These are phyloP conservation scores for Cossypha niveicapilla DNA, from an alignment of 2,797 vertebrate genomes.

Conservation along the genomic window DNA sequence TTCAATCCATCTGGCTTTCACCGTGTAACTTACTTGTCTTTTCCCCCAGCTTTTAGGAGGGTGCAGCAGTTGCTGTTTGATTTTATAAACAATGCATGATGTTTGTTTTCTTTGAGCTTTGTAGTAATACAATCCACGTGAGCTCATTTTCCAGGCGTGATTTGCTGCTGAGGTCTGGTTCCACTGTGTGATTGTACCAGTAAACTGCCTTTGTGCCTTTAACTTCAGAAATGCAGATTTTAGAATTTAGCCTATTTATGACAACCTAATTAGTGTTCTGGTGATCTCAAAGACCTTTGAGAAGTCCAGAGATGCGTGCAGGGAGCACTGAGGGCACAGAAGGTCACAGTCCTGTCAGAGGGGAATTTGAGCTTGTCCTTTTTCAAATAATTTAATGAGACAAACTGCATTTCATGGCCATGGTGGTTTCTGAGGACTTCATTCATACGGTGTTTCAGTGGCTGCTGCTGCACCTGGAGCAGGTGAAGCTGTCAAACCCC, in stretches of 20 bases:
- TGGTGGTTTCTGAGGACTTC: background rate
- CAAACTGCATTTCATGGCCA: background rate
- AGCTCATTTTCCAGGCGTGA: background rate
- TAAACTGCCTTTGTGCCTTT: background rate
- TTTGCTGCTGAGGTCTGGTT: background rate
- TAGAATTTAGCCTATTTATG: accelerated
- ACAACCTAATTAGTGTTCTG: accelerated
- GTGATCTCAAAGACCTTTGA: background rate
- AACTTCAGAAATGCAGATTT: background rate
- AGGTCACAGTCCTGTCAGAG: background rate
- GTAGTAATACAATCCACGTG: accelerated
- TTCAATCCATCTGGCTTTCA: background rate
- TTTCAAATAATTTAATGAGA: background rate
- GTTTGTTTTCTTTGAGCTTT: background rate
- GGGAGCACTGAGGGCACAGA: accelerated
- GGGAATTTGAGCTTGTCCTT: background rate
- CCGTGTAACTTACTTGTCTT: background rate
- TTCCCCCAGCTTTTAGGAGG: no score
- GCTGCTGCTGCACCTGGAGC: background rate
- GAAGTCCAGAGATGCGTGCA: background rate
- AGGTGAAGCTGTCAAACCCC: background rate
- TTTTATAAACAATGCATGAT: background rate
- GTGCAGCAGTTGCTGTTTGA: background rate
- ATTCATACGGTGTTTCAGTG: background rate
- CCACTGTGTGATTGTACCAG: background rate